These are phyloP conservation scores for Scolopax bukidnonensis DNA, from an alignment of 2,797 vertebrate genomes.

Conservation along the genomic window DNA sequence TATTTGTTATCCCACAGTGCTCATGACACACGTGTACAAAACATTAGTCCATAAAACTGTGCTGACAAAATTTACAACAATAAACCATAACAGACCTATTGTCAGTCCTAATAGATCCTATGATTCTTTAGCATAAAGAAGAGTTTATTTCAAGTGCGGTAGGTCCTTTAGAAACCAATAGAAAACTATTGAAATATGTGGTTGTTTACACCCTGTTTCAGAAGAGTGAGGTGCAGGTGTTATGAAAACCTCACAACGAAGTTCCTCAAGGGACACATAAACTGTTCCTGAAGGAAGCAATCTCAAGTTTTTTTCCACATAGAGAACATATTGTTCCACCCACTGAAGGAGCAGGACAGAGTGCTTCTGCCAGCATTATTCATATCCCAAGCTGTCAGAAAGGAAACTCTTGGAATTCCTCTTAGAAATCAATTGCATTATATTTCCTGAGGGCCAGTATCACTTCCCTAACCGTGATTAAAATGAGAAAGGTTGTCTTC, in stretches of 20 bases:
- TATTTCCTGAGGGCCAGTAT: neutral
- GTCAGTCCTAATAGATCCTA: neutral
- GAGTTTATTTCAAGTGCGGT: neutral
- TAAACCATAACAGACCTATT: neutral
- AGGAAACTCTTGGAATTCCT: slow-evolving; percentile 54
- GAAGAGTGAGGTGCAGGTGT: slow-evolving; percentile 29
- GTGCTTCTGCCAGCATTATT: slow-evolving; percentile 58
- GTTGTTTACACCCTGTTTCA: slow-evolving; percentile 5
- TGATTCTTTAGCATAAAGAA: neutral
- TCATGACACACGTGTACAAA: neutral
- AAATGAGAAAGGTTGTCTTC: neutral
- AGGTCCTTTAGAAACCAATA: neutral
- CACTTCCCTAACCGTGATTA: neutral
- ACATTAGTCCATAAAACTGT: neutral
- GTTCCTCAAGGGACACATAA: slow-evolving; percentile 29
- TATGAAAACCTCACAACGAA: slow-evolving; percentile 7
- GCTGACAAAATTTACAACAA: neutral
- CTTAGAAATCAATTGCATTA: slow-evolving; percentile 15
- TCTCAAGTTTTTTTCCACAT: slow-evolving; percentile 9
- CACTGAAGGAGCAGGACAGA: slow-evolving; percentile 25
- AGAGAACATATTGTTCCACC: slow-evolving; percentile 60
- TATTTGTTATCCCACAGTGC: neutral
- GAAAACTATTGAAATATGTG: neutral
- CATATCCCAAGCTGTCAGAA: slow-evolving; percentile 43
- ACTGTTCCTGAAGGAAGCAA: slow-evolving; percentile 14